Evolutionary conservation across 2,888 invertebrate genomes (phyloP).

Genomic region (Drosophila tripunctata): DNA sequence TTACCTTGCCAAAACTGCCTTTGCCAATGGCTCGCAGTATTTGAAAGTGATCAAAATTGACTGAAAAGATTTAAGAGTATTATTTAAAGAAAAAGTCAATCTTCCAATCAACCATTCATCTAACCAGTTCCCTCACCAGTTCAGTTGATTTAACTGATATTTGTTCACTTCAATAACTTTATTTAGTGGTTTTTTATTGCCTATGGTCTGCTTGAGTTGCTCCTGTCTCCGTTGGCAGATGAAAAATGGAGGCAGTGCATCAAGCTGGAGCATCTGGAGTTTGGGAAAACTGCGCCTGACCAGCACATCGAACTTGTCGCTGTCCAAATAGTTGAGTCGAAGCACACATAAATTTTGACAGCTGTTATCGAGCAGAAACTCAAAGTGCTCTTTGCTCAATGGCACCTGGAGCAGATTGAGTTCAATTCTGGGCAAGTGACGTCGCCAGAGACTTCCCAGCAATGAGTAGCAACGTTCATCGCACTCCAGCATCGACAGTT

Average conservation of each 20-base stretch:
- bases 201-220: constrained; percentile 36
- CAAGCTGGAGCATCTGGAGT: constrained; percentile 53
- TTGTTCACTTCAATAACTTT: background rate
- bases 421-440: constrained; percentile 38
- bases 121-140: constrained; percentile 8
- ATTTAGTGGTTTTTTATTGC: background rate
- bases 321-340: constrained; percentile 43
- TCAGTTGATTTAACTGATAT: constrained; percentile 1
- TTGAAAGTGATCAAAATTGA: constrained; percentile 94
- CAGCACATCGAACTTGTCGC: constrained; percentile 47
- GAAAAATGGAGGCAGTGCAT: constrained; percentile 61
- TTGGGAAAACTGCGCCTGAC: constrained; percentile 48
- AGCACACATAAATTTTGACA: constrained; percentile 30
- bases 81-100: background rate
- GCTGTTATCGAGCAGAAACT: constrained; percentile 32
- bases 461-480: constrained; percentile 43
- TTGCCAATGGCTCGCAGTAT: constrained; percentile 93
- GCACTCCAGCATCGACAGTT: constrained; percentile 60
- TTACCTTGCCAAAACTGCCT: constrained; percentile 94
- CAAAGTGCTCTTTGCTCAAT: constrained; percentile 34
- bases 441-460: constrained; percentile 56
- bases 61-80: constrained; percentile 84
- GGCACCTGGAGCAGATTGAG: constrained; percentile 58
- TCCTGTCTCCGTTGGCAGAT: constrained; percentile 34
- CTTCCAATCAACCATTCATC: too few species aligned